Evolutionary conservation across 1,140 invertebrate genomes (phyloP), one percentile per base, ranked within the genome.

Genomic region (Lordiphosa clarofinis): DNA sequence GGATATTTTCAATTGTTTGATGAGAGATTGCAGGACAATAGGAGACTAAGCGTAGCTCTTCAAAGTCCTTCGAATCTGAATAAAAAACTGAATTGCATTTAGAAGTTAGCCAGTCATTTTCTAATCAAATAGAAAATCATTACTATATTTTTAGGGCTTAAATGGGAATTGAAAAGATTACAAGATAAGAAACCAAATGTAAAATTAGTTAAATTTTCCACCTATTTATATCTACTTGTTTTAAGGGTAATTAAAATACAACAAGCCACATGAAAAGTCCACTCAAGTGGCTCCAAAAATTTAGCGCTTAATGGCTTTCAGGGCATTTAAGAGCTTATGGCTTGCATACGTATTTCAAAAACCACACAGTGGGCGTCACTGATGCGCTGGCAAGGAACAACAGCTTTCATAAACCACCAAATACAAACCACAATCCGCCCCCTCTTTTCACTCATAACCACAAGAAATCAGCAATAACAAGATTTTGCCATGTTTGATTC

Each of bases 381-480:
- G 37, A 13, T 4, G 7, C 15, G n/a, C 6, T 43, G 38, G 39
- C 38, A 42, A 21, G 37, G 15, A 24, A 44, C 48, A 52, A 31
- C 49, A 69, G 69, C 56, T 69, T 69, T 69, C 47, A 52, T 56
- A 61, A 39, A 24, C 64, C 50, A 67, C 67, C 64, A 38, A 57
- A 40, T 36, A 59, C 9, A 52, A 59, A 59, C 64, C 55, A 56
- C 64, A 50, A 39, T 46, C 13, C 15, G 5, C 9, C 33, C 11
- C 40, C n/a, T 40, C 37, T 19, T 19, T 4, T 19, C 52, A 48
- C 33, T 54, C 44, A 52, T 40, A 54, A 54, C 56, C 49, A 58
- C 56, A 56, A 59, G 73, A 62, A 68, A 68, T 56, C 47, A 59
- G 73, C 42, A 60, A 61, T 76, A 72, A 75, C 73, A 65, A 75